Conservation (phyloP, 2,113 vertebrate genomes). For the Halcyon senegalensis region DNA sequence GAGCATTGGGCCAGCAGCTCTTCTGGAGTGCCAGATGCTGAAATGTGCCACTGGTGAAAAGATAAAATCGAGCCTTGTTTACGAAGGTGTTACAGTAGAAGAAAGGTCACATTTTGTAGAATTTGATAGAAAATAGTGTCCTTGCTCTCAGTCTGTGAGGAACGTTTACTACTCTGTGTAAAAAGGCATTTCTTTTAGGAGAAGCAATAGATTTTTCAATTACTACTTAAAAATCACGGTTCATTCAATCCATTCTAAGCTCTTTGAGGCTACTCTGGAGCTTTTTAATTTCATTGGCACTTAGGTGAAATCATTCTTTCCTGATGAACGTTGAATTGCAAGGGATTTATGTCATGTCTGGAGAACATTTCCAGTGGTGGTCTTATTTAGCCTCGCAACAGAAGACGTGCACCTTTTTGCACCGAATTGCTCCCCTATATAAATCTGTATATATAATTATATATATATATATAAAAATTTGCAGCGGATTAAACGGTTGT, state of each 20-base stretch:
- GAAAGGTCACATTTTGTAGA: neutral
- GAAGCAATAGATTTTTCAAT: neutral
- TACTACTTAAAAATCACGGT: neutral
- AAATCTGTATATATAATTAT: neutral
- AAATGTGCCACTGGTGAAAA: neutral
- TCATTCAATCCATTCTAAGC: neutral
- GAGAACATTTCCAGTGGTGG: neutral
- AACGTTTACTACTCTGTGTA: neutral
- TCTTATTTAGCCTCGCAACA: neutral
- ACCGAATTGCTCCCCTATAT: neutral
- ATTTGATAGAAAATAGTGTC: neutral
- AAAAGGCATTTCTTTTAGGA: neutral
- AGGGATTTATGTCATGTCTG: neutral
- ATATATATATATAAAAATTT: neutral
- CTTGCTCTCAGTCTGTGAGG: neutral
- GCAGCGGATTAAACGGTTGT: neutral
- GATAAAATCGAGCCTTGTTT: neutral
- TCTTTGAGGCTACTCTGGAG: neutral
- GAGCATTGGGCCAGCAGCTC: neutral
- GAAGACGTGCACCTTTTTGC: neutral
- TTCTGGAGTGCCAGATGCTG: neutral
- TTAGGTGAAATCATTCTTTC: neutral
- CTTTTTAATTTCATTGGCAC: neutral
- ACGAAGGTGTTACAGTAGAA: neutral
- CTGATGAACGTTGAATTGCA: neutral